These are phyloP conservation scores for Semaprochilodus insignis DNA, from an alignment of 2,797 vertebrate genomes.

Conservation along the genomic window DNA sequence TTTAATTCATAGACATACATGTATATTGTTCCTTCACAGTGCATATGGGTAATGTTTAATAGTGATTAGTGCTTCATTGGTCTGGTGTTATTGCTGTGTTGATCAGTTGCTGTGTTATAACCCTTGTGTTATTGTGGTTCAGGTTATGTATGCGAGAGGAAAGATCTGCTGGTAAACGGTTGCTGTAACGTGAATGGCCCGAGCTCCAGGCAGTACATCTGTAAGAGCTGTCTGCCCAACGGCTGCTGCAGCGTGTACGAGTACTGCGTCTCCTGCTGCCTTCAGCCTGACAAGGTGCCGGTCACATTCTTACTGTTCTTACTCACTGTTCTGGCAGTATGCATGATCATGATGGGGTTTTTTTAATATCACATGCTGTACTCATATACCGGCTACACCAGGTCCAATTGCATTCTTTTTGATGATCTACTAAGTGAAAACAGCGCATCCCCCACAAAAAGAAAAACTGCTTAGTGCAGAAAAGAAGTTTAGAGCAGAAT, in stretches of 20 bases:
- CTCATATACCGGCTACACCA: too few relatives aligned
- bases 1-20: too few relatives aligned
- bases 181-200: constrained; percentile 88
- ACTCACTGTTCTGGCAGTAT: too few relatives aligned
- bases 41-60: not conserved
- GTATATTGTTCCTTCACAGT: too few relatives aligned
- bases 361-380: too few relatives aligned
- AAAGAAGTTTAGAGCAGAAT: too few relatives aligned
- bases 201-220: constrained; percentile 86
- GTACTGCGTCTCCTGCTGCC: constrained; percentile 95
- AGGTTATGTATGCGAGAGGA: constrained; percentile 96
- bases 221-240: constrained; percentile 89
- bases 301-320: not conserved
- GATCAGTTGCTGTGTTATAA: not conserved
- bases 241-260: constrained; percentile 96
- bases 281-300: constrained; percentile 84
- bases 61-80: not conserved
- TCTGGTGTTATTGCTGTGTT: not conserved
- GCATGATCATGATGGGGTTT: too few relatives aligned
- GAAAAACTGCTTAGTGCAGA: too few relatives aligned
- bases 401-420: too few relatives aligned
- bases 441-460: too few relatives aligned
- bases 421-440: too few relatives aligned
- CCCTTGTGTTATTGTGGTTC: constrained; percentile 52
- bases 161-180: constrained; percentile 89